Evolutionary conservation across 2,113 vertebrate species (phyloP).

Genomic region (Hypocryptadius cinnamomeus): DNA sequence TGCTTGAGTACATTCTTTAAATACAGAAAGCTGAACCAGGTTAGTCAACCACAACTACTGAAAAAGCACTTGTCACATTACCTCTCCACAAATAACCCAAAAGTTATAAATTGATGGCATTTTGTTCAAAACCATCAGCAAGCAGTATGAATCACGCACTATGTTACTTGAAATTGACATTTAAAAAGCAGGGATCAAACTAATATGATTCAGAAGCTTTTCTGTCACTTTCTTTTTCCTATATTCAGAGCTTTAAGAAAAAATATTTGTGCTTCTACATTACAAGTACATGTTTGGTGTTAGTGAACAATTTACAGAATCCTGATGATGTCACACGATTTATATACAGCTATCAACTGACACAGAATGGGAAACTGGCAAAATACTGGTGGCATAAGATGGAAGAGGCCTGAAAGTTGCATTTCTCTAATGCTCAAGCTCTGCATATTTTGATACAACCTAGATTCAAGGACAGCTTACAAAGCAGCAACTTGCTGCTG

Average conservation of each 20-base stretch:
- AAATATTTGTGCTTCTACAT: background rate
- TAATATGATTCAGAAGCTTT: background rate
- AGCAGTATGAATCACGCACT: background rate
- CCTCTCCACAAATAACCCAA: background rate
- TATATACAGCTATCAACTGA: background rate
- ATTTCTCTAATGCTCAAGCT: background rate
- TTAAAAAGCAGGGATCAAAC: background rate
- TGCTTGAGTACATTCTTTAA: background rate
- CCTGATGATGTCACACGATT: background rate
- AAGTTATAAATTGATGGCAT: background rate
- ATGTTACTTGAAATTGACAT: background rate
- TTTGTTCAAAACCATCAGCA: background rate
- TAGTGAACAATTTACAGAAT: background rate
- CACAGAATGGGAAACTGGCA: background rate
- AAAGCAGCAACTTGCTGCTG: background rate
- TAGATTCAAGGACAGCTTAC: background rate
- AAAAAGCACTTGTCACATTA: background rate
- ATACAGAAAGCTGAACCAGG: background rate
- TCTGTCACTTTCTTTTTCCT: background rate
- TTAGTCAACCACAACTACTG: background rate
- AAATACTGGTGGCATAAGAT: background rate
- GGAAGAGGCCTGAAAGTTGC: background rate
- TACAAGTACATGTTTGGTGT: background rate
- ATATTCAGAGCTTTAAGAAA: background rate
- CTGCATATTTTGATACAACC: background rate